Conservation (phyloP, 2,113 vertebrate species). For the Dermatemys mawii region DNA sequence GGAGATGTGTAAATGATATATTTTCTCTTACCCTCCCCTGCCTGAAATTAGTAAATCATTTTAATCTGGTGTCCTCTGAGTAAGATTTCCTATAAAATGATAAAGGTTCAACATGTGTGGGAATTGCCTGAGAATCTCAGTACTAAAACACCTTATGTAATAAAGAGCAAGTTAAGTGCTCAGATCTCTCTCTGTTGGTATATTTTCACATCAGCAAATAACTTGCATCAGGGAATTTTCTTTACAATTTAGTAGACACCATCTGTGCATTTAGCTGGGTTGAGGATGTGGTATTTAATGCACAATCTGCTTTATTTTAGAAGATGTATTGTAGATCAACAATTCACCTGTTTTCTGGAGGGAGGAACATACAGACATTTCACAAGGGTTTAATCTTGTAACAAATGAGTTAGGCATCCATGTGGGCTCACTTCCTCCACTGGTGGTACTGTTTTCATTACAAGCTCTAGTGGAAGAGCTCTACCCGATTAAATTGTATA, state of each 20-base stretch:
- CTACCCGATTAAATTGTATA: not conserved
- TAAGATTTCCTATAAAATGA: not conserved
- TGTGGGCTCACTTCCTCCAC: not conserved
- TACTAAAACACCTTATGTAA: not conserved
- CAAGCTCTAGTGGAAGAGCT: not conserved
- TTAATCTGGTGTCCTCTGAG: not conserved
- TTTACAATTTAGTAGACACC: not conserved
- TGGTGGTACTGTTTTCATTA: not conserved
- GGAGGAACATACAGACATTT: not conserved
- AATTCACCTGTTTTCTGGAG: not conserved
- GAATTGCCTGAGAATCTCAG: not conserved
- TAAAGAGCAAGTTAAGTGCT: not conserved
- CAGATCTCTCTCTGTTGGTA: not conserved
- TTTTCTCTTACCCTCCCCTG: not conserved
- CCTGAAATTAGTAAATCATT: not conserved
- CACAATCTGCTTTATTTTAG: not conserved
- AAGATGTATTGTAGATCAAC: not conserved
- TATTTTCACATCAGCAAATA: not conserved
- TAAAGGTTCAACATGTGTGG: not conserved
- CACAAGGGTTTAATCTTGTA: not conserved
- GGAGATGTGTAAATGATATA: not conserved
- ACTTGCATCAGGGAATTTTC: not conserved
- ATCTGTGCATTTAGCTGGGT: not conserved
- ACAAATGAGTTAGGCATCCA: not conserved
- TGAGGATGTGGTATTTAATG: not conserved